Percentiles rank a stretch among this genome's conserved stretches.
phyloP scores from a whole-genome alignment of 2,113 vertebrate species.

The Variabilichromis moorii region DNA sequence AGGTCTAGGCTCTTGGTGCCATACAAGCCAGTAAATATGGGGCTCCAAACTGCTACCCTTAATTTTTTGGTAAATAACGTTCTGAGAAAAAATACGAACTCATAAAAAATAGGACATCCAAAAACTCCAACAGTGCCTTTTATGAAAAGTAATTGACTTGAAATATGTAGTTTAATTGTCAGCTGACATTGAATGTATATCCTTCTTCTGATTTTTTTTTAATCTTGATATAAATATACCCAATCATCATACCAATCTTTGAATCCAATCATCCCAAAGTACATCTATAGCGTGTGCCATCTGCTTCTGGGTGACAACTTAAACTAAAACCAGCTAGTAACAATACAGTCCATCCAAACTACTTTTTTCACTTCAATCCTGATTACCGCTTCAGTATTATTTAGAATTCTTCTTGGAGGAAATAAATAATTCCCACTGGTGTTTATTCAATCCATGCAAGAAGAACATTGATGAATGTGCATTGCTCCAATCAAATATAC shows the following conservation, averaged over 20 bases:
- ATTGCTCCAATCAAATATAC: not conserved
- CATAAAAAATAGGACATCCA: not conserved
- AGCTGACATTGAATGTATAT: not conserved
- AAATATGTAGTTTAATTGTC: not conserved
- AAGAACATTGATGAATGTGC: not conserved
- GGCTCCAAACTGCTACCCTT: not conserved
- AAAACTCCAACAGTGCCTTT: not conserved
- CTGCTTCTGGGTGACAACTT: not conserved
- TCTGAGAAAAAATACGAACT: accelerated
- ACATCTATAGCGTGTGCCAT: not conserved
- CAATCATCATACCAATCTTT: not conserved
- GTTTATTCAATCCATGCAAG: not conserved
- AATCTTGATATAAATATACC: not conserved
- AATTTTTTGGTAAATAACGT: not conserved
- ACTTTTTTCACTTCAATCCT: not conserved
- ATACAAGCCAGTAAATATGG: not conserved
- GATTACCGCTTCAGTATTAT: accelerated
- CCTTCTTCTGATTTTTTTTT: not conserved
- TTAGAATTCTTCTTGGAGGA: not conserved
- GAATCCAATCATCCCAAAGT: not conserved
- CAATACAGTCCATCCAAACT: not conserved
- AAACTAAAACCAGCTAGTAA: not conserved
- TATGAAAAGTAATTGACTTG: not conserved
- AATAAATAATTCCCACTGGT: not conserved
- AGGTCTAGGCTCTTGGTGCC: not conserved